These are phyloP conservation scores for Catostomus latipinnis DNA, from an alignment of 2,797 vertebrate species.

Conservation along the genomic window DNA sequence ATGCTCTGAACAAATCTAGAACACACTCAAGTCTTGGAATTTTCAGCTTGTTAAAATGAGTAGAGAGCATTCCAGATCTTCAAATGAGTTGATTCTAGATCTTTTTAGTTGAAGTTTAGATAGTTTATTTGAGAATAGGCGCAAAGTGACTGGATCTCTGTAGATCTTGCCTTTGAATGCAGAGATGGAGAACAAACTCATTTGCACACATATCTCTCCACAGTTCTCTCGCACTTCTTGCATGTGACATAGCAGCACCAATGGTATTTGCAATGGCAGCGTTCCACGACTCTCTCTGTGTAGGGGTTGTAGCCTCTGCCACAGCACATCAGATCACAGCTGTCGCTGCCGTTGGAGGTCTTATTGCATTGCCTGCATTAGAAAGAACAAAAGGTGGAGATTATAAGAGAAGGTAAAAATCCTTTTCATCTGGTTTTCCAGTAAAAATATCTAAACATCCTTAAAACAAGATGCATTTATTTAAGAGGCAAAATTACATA, in stretches of 20 bases:
- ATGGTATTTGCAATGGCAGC: constrained; percentile 99
- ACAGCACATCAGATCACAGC: constrained; percentile 99
- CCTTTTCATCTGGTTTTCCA: too few species aligned
- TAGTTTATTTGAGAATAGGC: constrained; percentile 15
- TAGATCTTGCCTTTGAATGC: too few species aligned
- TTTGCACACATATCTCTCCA: constrained; percentile 97
- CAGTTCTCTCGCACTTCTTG: constrained; percentile 92
- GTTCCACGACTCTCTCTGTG: constrained; percentile 92
- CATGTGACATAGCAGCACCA: constrained; percentile 99
- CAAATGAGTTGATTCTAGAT: neutral
- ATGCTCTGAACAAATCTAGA: too few species aligned
- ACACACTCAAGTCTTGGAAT: neutral
- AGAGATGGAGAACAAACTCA: constrained; percentile 66
- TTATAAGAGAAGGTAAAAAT: neutral
- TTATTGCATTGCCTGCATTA: constrained; percentile 94
- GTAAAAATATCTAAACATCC: too few species aligned
- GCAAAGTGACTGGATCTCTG: neutral
- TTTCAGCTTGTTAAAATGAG: neutral
- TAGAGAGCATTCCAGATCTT: constrained; percentile 21
- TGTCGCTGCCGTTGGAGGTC: constrained; percentile 94
- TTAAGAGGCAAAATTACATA: too few species aligned
- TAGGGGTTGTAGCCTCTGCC: constrained; percentile 98
- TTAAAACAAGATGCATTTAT: too few species aligned
- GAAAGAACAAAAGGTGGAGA: neutral
- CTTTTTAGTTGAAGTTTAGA: neutral